phyloP scores from a whole-genome alignment of 2,797 vertebrate genomes.

The Cryptoblepharus egeriae region DNA sequence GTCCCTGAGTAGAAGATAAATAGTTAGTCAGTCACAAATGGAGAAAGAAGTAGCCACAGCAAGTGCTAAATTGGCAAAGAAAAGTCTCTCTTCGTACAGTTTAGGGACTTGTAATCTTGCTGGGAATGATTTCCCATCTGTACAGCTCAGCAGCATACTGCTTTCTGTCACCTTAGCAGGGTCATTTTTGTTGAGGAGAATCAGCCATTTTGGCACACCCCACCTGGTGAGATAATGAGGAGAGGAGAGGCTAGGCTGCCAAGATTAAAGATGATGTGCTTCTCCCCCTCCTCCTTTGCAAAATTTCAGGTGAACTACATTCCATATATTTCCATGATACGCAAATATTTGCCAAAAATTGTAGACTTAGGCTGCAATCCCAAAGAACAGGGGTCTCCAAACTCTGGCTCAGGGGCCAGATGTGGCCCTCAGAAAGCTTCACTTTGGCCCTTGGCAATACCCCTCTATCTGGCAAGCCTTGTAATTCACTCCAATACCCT shows the following conservation, averaged over 20 bases:
- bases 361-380: no score
- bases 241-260: neutral
- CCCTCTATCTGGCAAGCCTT: no score
- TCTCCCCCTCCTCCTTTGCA: neutral
- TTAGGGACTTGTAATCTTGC: slow-evolving; percentile 17
- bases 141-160: neutral
- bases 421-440: no score
- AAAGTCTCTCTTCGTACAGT: neutral
- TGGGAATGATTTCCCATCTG: slow-evolving; percentile 14
- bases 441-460: no score
- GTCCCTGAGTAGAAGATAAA: slow-evolving; percentile 1
- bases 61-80: slow-evolving; percentile 24
- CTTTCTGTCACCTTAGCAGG: slow-evolving; percentile 10
- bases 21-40: slow-evolving; percentile 22
- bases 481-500: no score
- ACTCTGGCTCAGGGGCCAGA: no score
- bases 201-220: slow-evolving; percentile 10
- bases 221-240: slow-evolving; percentile 2
- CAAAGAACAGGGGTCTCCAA: no score
- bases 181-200: neutral
- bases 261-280: neutral
- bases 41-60: neutral
- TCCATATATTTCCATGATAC: neutral
- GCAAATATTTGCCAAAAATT: neutral
- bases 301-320: neutral